A percentile compares a stretch with the other conserved stretches of the same genome.
Conservation (phyloP, 2,797 vertebrate genomes). For the Tiaroga cobitis region DNA sequence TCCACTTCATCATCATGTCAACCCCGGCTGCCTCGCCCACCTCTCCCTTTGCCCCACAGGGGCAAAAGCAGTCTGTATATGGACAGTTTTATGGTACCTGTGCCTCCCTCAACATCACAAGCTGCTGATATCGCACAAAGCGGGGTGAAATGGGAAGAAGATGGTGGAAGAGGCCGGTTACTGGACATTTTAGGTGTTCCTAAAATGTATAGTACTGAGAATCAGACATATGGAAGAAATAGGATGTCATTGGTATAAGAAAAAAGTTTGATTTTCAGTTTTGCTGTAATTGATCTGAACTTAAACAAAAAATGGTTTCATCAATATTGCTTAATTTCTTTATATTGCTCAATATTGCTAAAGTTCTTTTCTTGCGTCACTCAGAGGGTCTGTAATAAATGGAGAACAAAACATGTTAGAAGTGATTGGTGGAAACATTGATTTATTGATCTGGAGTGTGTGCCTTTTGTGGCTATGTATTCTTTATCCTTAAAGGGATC, state of each 20-base stretch:
- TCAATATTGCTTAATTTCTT: not conserved
- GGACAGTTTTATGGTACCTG: slow-evolving; percentile 49
- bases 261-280: not conserved
- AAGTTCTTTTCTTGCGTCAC: slow-evolving; percentile 18
- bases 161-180: slow-evolving; percentile 6
- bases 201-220: slow-evolving; percentile 58
- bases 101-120: not conserved
- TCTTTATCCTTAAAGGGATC: slow-evolving; percentile 10
- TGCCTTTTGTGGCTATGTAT: slow-evolving; percentile 24
- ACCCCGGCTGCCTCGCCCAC: slow-evolving; percentile 41
- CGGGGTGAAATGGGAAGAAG: not conserved
- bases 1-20: slow-evolving; percentile 31
- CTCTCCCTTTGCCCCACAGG: slow-evolving; percentile 43
- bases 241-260: slow-evolving; percentile 49
- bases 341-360: no score
- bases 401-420: slow-evolving; percentile 28
- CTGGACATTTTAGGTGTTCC: slow-evolving; percentile 50
- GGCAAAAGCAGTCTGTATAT: slow-evolving; percentile 55
- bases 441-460: slow-evolving; percentile 41
- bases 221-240: slow-evolving; percentile 51
- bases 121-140: not conserved
- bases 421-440: slow-evolving; percentile 21
- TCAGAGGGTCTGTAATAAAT: slow-evolving; percentile 36
- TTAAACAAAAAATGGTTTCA: slow-evolving; percentile 2
- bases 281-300: slow-evolving; percentile 16